Percentiles rank a stretch among this genome's conserved stretches.
phyloP scores from a whole-genome alignment of 2,113 vertebrate genomes.

The Lagopus muta region DNA sequence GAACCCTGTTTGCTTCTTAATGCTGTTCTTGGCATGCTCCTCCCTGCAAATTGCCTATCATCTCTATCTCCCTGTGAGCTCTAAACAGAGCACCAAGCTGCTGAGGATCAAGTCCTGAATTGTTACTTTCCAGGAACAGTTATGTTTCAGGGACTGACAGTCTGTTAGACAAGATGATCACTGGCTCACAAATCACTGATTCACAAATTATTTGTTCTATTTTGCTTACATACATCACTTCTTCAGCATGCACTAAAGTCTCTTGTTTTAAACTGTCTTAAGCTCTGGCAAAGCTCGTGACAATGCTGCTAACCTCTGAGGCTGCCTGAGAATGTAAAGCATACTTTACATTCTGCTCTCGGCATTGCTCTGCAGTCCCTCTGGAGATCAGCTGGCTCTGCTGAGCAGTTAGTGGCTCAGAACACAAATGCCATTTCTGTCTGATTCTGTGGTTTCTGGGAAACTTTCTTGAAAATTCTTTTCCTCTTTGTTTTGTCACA shows the following conservation, averaged over 20 bases:
- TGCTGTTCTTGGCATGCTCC: neutral
- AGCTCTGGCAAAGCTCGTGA: neutral
- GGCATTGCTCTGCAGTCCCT: neutral
- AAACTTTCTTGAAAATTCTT: slow-evolving; percentile 31
- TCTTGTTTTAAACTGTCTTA: slow-evolving; percentile 13
- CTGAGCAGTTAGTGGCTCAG: neutral
- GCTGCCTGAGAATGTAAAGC: neutral
- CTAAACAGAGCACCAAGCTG: neutral
- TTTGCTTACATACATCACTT: neutral
- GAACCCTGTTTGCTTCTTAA: neutral
- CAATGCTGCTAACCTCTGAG: neutral
- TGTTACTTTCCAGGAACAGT: neutral
- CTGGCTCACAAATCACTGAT: neutral
- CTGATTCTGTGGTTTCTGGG: slow-evolving; percentile 44
- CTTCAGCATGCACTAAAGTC: neutral
- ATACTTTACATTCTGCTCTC: slow-evolving; percentile 46
- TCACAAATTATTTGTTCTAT: neutral
- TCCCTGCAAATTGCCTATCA: neutral
- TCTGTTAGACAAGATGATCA: neutral
- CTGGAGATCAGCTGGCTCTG: slow-evolving; percentile 38
- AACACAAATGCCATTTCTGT: slow-evolving; percentile 47
- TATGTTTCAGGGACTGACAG: neutral
- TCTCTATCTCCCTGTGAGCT: neutral
- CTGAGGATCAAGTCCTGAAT: neutral
- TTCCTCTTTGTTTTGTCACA: slow-evolving; percentile 19